phyloP scores from a whole-genome alignment of 2,888 invertebrate species.

The Endotricha flammealis region DNA sequence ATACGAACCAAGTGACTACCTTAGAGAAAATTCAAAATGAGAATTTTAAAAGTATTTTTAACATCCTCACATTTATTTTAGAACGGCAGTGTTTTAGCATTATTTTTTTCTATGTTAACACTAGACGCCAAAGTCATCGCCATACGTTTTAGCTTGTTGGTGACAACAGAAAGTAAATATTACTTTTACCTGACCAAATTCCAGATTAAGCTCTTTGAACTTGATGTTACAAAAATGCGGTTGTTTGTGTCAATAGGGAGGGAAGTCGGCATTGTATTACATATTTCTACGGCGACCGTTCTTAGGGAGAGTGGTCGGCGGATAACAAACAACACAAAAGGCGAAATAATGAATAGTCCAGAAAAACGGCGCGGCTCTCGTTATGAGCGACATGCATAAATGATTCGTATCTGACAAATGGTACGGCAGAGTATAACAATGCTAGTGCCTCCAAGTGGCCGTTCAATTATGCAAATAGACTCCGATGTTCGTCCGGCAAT shows the following conservation, averaged over 20 bases:
- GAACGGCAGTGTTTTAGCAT: no score
- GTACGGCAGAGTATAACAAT: conserved; percentile 76
- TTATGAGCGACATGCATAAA: conserved; percentile 75
- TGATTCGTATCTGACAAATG: conserved; percentile 78
- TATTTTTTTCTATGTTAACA: conserved; percentile 8
- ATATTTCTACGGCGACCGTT: conserved; percentile 48
- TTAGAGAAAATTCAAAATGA: no score
- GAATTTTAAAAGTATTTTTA: no score
- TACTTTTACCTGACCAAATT: conserved; percentile 62
- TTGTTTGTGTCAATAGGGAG: conserved; percentile 55
- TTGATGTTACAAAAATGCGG: conserved; percentile 59
- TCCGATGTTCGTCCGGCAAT: conserved; percentile 69
- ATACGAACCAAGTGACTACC: no score
- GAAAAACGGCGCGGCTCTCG: conserved; percentile 68
- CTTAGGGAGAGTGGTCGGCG: conserved; percentile 50
- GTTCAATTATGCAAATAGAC: conserved; percentile 79
- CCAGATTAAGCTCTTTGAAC: conserved; percentile 61
- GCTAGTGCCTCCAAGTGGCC: conserved; percentile 74
- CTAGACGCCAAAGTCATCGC: conserved; percentile 9
- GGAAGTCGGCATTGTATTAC: conserved; percentile 49
- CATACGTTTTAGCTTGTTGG: conserved; percentile 36
- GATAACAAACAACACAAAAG: conserved; percentile 67
- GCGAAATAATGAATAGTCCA: conserved; percentile 72
- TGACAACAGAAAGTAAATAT: conserved; percentile 50
- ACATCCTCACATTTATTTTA: no score